Evolutionary conservation across 35 echinoderm and acorn worm species (phyloP), one percentile per base, ranked within the genome.

Genomic region (Amphiura filiformis): DNA sequence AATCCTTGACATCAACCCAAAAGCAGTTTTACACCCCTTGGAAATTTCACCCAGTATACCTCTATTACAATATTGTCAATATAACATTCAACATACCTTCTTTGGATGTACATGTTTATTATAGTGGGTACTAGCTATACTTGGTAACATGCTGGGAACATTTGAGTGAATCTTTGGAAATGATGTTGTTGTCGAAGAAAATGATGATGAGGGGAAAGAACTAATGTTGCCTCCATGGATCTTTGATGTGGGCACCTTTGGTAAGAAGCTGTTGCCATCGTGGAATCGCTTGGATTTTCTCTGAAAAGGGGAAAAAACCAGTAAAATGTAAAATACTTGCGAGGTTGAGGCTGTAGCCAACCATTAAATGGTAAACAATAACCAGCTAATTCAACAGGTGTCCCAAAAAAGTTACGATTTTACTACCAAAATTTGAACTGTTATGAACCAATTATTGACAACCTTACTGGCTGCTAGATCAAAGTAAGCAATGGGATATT

Each of bases 151-250:
- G 87, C 81, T 87, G 14, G 85, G 95, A 47, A 80, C 85, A 49
- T 84, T 96, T n/a, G n/a, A n/a, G 78, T 94, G 96, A 30, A 98
- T 87, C 84, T 98, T 98, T 4, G 96, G 96, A 81, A 98, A 98
- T 52, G 44, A 52, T n/a, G n/a, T n/a, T 33, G 86, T 94, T 20
- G 89, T 92, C 18, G 96, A 65, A n/a, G 86, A 80, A 39, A 91
- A 93, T 34, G 89, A 88, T 37, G 93, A 75, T 9, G 87, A 57
- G 11, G 89, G 93, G 39, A 82, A 91, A 78, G 84, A 94, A 15
- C 76, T 92, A n/a, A 91, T 88, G 61, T 81, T 94, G 44, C 81
- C 76, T 70, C 76, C 34, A 26, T 75, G 70, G 3, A 91, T 78
- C 84, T 97, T 88, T 5, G 39, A 76, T 38, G 91, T 86, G 56